A percentile compares a stretch with the other conserved stretches of the same genome.
Conservation (phyloP, 2,113 vertebrate species). For the Patagioenas fasciata region DNA sequence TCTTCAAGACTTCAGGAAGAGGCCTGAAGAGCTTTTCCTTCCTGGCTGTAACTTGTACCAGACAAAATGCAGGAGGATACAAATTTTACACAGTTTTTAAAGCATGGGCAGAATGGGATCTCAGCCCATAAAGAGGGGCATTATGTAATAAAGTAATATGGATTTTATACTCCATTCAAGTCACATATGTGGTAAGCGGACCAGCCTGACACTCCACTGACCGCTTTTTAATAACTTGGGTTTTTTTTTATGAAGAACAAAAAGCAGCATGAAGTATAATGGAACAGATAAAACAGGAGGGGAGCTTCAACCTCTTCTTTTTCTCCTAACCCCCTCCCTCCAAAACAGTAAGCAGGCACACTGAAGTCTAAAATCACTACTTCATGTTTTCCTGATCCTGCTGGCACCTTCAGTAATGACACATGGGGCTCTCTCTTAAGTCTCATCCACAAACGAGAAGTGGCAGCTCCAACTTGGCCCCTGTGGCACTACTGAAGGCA, state of each 20-base stretch:
- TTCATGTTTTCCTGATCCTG: not conserved
- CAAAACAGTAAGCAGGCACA: not conserved
- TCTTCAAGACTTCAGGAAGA: not conserved
- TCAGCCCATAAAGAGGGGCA: not conserved
- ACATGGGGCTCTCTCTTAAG: not conserved
- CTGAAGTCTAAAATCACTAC: not conserved
- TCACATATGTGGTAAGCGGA: not conserved
- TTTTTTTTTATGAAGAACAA: not conserved
- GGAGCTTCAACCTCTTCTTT: not conserved
- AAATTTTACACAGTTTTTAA: not conserved
- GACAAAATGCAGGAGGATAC: not conserved
- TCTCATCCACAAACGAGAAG: not conserved
- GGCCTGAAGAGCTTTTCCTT: not conserved
- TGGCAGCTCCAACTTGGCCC: fast-evolving
- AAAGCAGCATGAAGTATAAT: not conserved
- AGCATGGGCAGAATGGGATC: not conserved
- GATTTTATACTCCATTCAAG: not conserved
- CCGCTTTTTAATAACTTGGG: not conserved
- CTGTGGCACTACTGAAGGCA: not conserved
- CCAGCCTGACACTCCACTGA: not conserved
- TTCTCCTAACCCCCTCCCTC: not conserved
- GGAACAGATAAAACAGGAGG: not conserved
- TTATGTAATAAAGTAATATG: not conserved
- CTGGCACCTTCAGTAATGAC: not conserved
- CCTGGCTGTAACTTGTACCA: not conserved